Percentiles rank a stretch among this genome's conserved stretches.
phyloP scores from a whole-genome alignment of 2,797 vertebrate genomes.

The Cossypha polioptera region DNA sequence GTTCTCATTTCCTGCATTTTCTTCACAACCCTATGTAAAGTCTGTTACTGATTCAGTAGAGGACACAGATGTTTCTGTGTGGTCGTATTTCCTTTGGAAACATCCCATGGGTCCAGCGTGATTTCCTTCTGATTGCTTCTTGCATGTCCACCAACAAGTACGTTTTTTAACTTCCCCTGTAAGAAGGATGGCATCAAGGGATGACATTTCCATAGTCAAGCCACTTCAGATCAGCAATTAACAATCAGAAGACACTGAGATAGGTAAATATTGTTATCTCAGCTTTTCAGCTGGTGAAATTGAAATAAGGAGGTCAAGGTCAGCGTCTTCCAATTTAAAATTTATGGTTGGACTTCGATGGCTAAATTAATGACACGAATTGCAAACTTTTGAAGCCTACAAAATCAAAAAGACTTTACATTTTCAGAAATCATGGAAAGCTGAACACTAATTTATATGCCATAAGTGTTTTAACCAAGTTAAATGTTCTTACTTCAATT shows the following conservation, averaged over 20 bases:
- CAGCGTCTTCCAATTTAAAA: neutral
- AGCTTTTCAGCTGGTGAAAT: conserved; percentile 18
- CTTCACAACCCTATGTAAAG: neutral
- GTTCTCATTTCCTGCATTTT: neutral
- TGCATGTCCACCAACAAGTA: neutral
- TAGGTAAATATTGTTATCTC: conserved; percentile 44
- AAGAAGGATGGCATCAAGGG: neutral
- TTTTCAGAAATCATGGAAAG: neutral
- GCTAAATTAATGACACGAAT: neutral
- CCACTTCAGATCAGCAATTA: conserved; percentile 18
- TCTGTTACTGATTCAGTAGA: neutral
- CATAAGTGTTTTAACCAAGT: neutral
- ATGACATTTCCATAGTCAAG: neutral
- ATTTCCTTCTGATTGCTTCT: neutral
- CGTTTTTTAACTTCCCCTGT: neutral
- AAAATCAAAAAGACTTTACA: neutral
- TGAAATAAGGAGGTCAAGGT: conserved; percentile 12
- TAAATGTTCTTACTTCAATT: neutral
- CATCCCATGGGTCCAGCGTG: neutral
- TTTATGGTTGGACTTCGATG: neutral
- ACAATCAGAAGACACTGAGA: neutral
- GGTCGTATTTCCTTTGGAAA: neutral
- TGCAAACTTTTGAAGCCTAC: neutral
- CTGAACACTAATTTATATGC: neutral
- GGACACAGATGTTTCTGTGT: neutral